Conservation (phyloP, 2,888 invertebrate genomes). For the Lepidochitona cinerea region DNA sequence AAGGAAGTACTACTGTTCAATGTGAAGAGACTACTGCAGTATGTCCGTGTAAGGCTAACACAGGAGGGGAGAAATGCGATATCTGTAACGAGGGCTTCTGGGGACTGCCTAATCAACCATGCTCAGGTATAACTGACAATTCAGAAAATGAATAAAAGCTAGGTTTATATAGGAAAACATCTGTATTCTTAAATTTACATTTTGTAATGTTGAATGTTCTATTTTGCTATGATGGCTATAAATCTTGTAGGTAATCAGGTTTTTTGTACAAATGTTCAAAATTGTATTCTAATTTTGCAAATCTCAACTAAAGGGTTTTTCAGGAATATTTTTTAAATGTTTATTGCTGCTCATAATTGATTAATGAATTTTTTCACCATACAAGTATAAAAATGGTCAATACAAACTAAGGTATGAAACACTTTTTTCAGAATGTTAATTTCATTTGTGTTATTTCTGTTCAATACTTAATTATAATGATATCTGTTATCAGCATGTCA, state of each 20-base stretch:
- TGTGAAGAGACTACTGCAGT: conserved; percentile 40
- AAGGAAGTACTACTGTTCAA: conserved; percentile 44
- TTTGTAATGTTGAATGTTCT: not conserved
- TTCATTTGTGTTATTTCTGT: no score
- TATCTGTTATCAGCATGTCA: conserved; percentile 73
- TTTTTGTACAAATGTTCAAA: no score
- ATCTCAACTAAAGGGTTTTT: no score
- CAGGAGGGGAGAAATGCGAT: conserved; percentile 39
- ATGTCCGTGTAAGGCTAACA: conserved; percentile 42
- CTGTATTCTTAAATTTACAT: not conserved
- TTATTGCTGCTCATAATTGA: no score
- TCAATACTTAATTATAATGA: no score
- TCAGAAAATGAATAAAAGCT: not conserved
- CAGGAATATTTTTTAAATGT: no score
- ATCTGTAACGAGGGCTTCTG: conserved; percentile 37
- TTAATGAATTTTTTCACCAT: no score
- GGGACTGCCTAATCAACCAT: conserved; percentile 46
- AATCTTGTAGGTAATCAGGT: no score
- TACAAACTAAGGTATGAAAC: no score
- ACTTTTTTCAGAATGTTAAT: no score
- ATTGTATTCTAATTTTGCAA: no score
- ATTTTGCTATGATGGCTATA: not conserved
- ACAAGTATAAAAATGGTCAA: no score
- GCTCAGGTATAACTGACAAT: conserved; percentile 15
- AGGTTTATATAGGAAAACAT: not conserved